Percentiles rank a stretch among this genome's conserved stretches.
Conservation (phyloP, 1,140 invertebrate species). For the Drosophila setifemur region DNA sequence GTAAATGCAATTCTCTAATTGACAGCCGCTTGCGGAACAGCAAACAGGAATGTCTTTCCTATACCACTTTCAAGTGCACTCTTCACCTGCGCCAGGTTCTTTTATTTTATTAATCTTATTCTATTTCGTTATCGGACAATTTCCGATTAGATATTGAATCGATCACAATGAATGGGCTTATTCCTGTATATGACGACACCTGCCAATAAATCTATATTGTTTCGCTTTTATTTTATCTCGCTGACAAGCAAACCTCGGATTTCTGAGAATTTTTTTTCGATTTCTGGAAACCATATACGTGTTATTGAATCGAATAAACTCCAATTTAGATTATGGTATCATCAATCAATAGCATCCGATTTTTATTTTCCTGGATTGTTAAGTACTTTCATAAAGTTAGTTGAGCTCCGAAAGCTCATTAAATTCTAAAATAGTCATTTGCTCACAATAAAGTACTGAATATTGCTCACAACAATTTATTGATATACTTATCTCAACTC, state of each 20-base stretch:
- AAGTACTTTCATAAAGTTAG: no score
- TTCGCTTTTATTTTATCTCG: neutral
- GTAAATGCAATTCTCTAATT: slow-evolving; percentile 43
- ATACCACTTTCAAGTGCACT: slow-evolving; percentile 14
- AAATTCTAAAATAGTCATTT: no score
- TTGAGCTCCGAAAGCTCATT: no score
- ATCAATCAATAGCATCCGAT: neutral
- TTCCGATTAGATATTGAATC: slow-evolving; percentile 39
- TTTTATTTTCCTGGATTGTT: no score
- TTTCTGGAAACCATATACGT: neutral
- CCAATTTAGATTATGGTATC: neutral
- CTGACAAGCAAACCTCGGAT: neutral
- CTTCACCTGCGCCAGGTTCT: neutral
- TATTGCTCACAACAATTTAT: neutral
- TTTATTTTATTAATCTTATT: slow-evolving; percentile 1
- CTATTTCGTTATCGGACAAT: slow-evolving; percentile 8
- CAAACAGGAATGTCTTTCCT: slow-evolving; percentile 3
- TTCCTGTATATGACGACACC: slow-evolving; percentile 16
- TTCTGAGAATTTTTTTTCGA: neutral
- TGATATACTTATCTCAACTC: slow-evolving; percentile 2
- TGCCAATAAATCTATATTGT: neutral
- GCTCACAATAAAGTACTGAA: no score
- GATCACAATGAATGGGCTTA: slow-evolving; percentile 20
- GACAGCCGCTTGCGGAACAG: neutral
- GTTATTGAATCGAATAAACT: no score